Evolutionary conservation across 2,888 invertebrate genomes (phyloP).

Genomic region (Sicus ferrugineus): DNA sequence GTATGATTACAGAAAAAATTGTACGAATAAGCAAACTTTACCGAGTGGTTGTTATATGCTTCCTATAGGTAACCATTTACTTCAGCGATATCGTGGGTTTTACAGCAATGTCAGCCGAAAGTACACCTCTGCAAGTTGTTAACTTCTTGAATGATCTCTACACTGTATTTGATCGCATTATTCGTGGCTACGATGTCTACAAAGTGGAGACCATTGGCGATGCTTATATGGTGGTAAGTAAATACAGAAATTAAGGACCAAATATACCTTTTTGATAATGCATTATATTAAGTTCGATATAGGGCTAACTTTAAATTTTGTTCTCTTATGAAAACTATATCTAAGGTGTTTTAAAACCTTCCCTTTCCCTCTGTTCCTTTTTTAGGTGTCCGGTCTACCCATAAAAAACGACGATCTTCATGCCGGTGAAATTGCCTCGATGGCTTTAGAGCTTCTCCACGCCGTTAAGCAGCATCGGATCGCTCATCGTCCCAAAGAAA

Average conservation of each 20-base stretch:
- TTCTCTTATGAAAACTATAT: too few species aligned
- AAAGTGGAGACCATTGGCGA: constrained; percentile 94
- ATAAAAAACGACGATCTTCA: constrained; percentile 84
- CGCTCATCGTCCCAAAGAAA: constrained; percentile 87
- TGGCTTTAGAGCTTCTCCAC: constrained; percentile 86
- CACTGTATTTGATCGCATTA: constrained; percentile 95
- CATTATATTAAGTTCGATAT: background rate
- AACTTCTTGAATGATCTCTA: constrained; percentile 97
- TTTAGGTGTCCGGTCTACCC: constrained; percentile 86
- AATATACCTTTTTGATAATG: background rate
- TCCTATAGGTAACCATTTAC: constrained; percentile 78
- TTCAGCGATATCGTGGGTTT: constrained; percentile 98
- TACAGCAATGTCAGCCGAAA: constrained; percentile 93
- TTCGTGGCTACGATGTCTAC: constrained; percentile 96
- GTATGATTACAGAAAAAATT: too few species aligned
- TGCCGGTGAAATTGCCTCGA: constrained; percentile 92
- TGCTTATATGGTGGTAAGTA: constrained; percentile 73
- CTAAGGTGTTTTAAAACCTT: too few species aligned
- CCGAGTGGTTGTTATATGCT: background rate
- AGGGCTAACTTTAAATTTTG: background rate
- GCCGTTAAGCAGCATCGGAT: constrained; percentile 88
- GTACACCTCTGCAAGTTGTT: constrained; percentile 92
- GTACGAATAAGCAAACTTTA: background rate
- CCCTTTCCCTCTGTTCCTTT: background rate
- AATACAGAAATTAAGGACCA: background rate